phyloP scores from a whole-genome alignment of 2,888 invertebrate species.

The Oxystoma pomonae region DNA sequence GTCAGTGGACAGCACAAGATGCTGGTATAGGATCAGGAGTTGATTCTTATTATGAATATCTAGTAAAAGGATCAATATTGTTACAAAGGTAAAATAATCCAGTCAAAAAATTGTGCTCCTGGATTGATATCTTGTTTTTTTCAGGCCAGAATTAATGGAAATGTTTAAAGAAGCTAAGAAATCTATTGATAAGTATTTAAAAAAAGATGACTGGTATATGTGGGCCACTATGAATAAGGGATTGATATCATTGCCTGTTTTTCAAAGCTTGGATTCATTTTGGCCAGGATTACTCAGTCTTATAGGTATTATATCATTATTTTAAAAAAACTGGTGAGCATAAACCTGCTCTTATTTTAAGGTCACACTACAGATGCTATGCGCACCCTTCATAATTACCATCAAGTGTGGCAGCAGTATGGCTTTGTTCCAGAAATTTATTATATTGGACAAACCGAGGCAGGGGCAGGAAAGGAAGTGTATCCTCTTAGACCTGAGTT shows the following conservation, averaged over 20 bases:
- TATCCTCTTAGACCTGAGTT: conserved; percentile 96
- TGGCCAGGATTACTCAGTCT: conserved; percentile 95
- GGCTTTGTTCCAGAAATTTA: conserved; percentile 98
- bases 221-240: conserved; percentile 99
- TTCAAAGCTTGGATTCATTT: conserved; percentile 96
- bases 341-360: conserved; percentile 36
- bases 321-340: conserved; percentile 6
- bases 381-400: conserved; percentile 92
- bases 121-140: conserved; percentile 11
- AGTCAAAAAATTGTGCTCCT: no score
- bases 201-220: conserved; percentile 96
- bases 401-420: conserved; percentile 94
- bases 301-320: conserved; percentile 54
- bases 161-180: conserved; percentile 80
- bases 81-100: conserved; percentile 41
- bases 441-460: conserved; percentile 86
- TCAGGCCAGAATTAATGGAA: conserved; percentile 77
- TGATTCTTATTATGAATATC: conserved; percentile 97
- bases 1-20: conserved; percentile 96
- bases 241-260: conserved; percentile 93
- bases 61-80: conserved; percentile 75
- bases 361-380: conserved; percentile 89
- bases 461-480: conserved; percentile 77
- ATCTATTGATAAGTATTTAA: conserved; percentile 79
- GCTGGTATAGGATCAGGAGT: conserved; percentile 96